Percentiles rank a stretch among this genome's conserved stretches.
These are phyloP conservation scores for Celastrina argiolus DNA, from an alignment of 2,888 invertebrate species.

Conservation along the genomic window DNA sequence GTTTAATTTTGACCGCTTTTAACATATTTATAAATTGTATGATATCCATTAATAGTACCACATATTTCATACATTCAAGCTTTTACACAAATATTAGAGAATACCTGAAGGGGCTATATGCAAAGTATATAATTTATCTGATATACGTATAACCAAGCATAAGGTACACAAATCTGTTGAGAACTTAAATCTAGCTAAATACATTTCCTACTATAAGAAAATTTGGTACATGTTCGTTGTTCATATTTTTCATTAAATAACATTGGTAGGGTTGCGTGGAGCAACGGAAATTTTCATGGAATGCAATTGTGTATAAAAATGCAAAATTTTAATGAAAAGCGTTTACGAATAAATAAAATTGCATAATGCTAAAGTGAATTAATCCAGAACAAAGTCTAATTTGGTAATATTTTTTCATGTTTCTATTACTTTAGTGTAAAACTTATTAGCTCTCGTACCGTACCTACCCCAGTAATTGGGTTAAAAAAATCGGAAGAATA, in stretches of 20 bases:
- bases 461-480: no score
- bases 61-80: not conserved
- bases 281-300: slow-evolving; percentile 53
- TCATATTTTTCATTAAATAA: slow-evolving; percentile 44
- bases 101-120: not conserved
- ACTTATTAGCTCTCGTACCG: no score
- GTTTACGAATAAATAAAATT: not conserved
- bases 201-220: slow-evolving; percentile 64
- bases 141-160: no score
- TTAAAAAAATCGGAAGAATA: no score
- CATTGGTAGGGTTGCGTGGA: slow-evolving; percentile 34
- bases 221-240: slow-evolving; percentile 78
- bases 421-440: not conserved
- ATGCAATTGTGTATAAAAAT: slow-evolving; percentile 44
- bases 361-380: not conserved
- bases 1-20: not conserved
- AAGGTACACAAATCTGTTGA: slow-evolving; percentile 46
- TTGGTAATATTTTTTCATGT: not conserved
- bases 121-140: not conserved
- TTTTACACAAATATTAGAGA: not conserved
- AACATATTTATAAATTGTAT: not conserved
- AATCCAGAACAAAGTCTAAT: no score
- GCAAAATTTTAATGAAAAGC: not conserved
- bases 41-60: not conserved
- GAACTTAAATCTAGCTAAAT: slow-evolving; percentile 65